Conservation (phyloP, 2,888 invertebrate species). For the Embidobia sp. region DNA sequence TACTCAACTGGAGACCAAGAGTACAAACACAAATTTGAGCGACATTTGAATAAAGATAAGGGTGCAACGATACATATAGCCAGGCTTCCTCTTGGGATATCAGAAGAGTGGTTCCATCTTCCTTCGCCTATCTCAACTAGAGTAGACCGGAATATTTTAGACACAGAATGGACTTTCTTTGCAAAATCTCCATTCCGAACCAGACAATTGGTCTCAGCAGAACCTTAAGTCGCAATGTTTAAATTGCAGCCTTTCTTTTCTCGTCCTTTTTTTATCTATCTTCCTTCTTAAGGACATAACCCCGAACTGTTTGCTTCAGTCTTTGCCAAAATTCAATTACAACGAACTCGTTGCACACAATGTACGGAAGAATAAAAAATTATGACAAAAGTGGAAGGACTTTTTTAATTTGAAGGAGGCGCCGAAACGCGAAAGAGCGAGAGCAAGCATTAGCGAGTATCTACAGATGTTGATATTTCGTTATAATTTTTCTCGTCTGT, state of each 20-base stretch:
- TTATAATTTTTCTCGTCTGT: too few species aligned
- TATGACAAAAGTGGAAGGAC: not conserved
- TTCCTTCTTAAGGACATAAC: conserved; percentile 7
- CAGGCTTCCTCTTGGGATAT: conserved; percentile 78
- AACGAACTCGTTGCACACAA: not conserved
- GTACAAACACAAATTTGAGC: conserved; percentile 58
- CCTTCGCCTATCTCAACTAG: conserved; percentile 72
- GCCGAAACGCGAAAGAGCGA: conserved; percentile 3
- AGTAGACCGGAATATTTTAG: conserved; percentile 78
- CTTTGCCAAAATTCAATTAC: conserved; percentile 41
- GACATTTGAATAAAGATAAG: conserved; percentile 74
- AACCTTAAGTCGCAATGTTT: conserved; percentile 49
- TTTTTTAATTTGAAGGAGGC: not conserved
- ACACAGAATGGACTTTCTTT: conserved; percentile 74
- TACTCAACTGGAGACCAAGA: conserved; percentile 35
- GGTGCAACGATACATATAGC: conserved; percentile 68
- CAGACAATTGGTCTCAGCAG: conserved; percentile 57
- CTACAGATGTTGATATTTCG: too few species aligned
- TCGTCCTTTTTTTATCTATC: not conserved
- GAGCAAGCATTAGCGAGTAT: conserved; percentile 37
- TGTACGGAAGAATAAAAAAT: conserved; percentile 5
- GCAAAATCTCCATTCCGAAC: conserved; percentile 74
- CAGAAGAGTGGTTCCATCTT: conserved; percentile 73
- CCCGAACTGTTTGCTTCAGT: conserved; percentile 8
- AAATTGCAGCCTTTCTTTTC: conserved; percentile 27